Evolutionary conservation across 2,797 vertebrate species (phyloP).

Genomic region (Corythornis leucogaster): DNA sequence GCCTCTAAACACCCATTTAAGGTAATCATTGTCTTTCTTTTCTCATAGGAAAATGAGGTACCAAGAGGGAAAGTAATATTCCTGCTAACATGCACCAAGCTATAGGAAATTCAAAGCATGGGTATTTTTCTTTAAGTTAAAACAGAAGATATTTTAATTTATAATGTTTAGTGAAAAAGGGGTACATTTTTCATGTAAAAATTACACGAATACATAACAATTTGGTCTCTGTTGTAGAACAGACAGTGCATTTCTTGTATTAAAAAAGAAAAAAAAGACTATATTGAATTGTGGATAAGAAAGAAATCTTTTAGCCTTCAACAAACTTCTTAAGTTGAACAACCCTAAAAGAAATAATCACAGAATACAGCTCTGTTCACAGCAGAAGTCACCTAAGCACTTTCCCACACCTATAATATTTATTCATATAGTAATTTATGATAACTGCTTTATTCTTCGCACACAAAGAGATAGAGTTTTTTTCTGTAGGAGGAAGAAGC

Average conservation of each 20-base stretch:
- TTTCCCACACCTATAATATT: not conserved
- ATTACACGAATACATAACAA: not conserved
- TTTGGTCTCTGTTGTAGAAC: not conserved
- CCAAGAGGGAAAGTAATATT: not conserved
- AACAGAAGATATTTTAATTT: not conserved
- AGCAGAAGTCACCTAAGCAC: not conserved
- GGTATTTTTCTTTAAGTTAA: not conserved
- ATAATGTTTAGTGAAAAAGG: not conserved
- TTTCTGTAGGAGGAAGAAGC: not conserved
- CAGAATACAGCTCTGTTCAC: not conserved
- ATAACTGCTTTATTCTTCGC: not conserved
- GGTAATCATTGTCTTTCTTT: slow-evolving; percentile 3
- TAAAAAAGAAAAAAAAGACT: not conserved
- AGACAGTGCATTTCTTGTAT: not conserved
- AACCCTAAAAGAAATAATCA: not conserved
- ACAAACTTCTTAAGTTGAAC: not conserved
- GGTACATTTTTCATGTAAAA: not conserved
- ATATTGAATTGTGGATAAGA: not conserved
- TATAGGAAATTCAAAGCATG: not conserved
- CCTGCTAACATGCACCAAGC: not conserved
- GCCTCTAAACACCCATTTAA: slow-evolving; percentile 22
- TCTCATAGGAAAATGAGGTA: not conserved
- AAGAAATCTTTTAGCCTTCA: not conserved
- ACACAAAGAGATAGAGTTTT: not conserved
- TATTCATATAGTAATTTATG: not conserved